Conservation (phyloP, 2,888 invertebrate species). For the Volucella zonaria region DNA sequence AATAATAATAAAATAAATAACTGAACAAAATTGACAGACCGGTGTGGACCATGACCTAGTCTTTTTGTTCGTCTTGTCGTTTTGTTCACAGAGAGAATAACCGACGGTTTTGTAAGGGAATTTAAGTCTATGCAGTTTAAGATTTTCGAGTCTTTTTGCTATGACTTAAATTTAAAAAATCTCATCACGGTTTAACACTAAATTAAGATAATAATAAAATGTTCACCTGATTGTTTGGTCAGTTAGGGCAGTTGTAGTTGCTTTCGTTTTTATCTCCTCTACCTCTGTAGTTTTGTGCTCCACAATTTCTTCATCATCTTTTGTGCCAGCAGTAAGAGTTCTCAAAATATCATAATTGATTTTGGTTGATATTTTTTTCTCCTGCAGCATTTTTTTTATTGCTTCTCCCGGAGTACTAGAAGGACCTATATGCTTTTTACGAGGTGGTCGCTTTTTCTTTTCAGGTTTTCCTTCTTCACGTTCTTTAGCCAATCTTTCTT, state of each 20-base stretch:
- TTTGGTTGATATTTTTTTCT: slow-evolving; percentile 97
- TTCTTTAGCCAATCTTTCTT: slow-evolving; percentile 90
- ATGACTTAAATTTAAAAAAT: too few species aligned
- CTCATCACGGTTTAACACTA: background rate
- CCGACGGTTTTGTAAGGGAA: too few species aligned
- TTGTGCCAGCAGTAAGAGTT: slow-evolving; percentile 84
- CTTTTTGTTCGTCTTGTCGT: too few species aligned
- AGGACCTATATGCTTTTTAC: slow-evolving; percentile 86
- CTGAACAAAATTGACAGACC: too few species aligned
- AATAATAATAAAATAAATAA: too few species aligned
- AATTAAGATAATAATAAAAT: background rate
- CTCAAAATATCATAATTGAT: slow-evolving; percentile 98
- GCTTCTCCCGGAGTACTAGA: slow-evolving; percentile 92
- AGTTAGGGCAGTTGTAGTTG: slow-evolving; percentile 76
- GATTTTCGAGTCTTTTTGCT: background rate
- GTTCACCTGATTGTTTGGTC: slow-evolving; percentile 74
- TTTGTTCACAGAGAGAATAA: too few species aligned
- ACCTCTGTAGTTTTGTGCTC: slow-evolving; percentile 7
- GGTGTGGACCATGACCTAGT: too few species aligned
- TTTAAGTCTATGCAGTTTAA: too few species aligned
- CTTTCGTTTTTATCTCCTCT: slow-evolving; percentile 69
- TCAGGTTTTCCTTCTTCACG: slow-evolving; percentile 94
- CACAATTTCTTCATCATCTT: slow-evolving; percentile 46
- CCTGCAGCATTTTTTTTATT: slow-evolving; percentile 97
- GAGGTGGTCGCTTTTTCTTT: slow-evolving; percentile 88